Evolutionary conservation across 1,140 invertebrate species (phyloP), one percentile per base, ranked within the genome.

Genomic region (Heliconius congener): DNA sequence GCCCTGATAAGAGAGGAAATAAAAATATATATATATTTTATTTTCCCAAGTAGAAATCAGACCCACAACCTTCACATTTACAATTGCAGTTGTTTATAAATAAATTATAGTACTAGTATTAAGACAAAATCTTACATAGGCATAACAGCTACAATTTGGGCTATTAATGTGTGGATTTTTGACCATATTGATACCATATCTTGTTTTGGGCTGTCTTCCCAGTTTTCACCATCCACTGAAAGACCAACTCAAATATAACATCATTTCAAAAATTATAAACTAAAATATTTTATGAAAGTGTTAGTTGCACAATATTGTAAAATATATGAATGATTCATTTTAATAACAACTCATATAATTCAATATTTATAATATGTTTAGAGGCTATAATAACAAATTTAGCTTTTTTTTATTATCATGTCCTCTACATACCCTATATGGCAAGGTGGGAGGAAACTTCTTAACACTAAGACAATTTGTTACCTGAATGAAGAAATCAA

Each of bases 91-190:
- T 46, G 42, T 46, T 34, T 37, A 42, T 42, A 42, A 42, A 42
- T 50, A 50, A 50, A 50, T 18, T 5, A 50, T 50, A 50, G 1
- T 11, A 42, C 4, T 5, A 16, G 6, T 57, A 57, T 23, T 9
- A 57, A 23, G n/a, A 57, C n/a, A 57, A 39, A 76, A 86, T 94
- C 94, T 92, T 89, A 95, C 94, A 95, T 92, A 42, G 94, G 94
- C 87, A 95, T 95, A 42, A 90, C 86, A n/a, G 92, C 90, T n/a
- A 95, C 90, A 82, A 95, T 93, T 88, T 94, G 87, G 77, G 92
- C 93, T 85, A 95, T 94, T 42, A 94, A 79, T 76, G 86, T 89
- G 74, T 95, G 94, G 23, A 94, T 85, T 75, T 95, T 91, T 16
- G 94, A 94, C 91, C 94, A 95, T 74, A 84, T 84, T 16, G 79